A percentile compares a stretch with the other conserved stretches of the same genome.
phyloP scores from a whole-genome alignment of 2,113 vertebrate species.

The Oceanites oceanicus region DNA sequence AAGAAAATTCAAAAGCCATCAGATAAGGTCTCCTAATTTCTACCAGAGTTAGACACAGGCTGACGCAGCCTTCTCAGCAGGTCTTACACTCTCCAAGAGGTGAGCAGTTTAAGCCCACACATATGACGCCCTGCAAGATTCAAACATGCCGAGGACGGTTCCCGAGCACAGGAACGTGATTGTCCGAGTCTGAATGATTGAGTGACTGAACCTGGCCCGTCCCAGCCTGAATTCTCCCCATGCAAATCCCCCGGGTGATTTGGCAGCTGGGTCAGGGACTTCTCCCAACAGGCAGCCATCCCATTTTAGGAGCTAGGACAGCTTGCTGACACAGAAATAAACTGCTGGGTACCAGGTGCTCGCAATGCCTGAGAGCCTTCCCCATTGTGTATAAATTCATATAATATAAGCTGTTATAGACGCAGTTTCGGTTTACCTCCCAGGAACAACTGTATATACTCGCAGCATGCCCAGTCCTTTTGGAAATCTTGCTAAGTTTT shows the following conservation, averaged over 20 bases:
- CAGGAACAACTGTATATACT: neutral
- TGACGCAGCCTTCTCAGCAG: neutral
- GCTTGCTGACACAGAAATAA: neutral
- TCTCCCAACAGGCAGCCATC: neutral
- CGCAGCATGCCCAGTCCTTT: neutral
- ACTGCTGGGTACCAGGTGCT: neutral
- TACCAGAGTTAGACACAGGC: neutral
- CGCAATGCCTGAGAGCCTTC: neutral
- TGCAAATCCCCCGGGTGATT: rapidly evolving
- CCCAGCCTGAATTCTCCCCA: neutral
- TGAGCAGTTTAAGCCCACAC: neutral
- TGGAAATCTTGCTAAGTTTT: neutral
- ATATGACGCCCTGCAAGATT: neutral
- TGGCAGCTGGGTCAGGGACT: neutral
- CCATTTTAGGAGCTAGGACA: neutral
- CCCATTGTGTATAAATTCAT: neutral
- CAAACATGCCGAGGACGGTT: neutral
- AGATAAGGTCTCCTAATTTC: neutral
- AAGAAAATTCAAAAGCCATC: neutral
- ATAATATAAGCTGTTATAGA: neutral
- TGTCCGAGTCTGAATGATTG: rapidly evolving
- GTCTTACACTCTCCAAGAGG: neutral
- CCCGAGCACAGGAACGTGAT: rapidly evolving
- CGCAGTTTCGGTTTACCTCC: rapidly evolving
- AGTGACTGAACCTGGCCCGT: neutral